Evolutionary conservation across 2,888 invertebrate species (phyloP), one percentile per base, ranked within the genome.

Genomic region (Acleris holmiana): DNA sequence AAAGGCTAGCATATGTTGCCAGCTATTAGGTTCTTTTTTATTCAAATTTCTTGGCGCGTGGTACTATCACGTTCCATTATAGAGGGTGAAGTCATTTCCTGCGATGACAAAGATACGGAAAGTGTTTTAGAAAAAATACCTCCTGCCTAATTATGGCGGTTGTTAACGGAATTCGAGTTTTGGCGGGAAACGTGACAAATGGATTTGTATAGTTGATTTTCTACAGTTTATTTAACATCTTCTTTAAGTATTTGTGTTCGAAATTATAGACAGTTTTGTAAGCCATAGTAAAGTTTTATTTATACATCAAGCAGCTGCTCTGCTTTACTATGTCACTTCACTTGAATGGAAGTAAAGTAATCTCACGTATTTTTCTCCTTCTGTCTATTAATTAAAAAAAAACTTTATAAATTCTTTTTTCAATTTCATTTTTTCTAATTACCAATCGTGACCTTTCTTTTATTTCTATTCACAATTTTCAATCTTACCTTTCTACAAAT

Each of bases 71-170:
- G 69, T 61, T 66, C 76, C 73, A 85, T 86, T 85, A 87, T 77
- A 82, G 76, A 83, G 85, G 86, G 84, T 85, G 86, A 80, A 82
- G 82, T 84, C 81, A 83, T 85, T 88, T 89, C 89, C 89, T 86
- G 83, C 73, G 85, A 87, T 86, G 86, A 88, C 89, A 88, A 85
- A 81, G 88, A 89, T 86, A 88, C 83, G 82, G 78, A 81, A 79
- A 79, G 78, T 75, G 76, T 71, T 74, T 73, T 51, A 67, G 66
- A 67, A 73, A 72, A 74, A 69, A 74, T 74, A 61, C 68, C 72
- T 71, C 67, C 68, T 72, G 73, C 72, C 69, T 74, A 77, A 77
- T 78, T 77, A 73, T 64, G 70, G 68, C 74, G 71, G 74, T 73
- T 74, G 74, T 17, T 71, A 77, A 76, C 76, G 75, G 75, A 73